Evolutionary conservation across 2,888 invertebrate species (phyloP), one percentile per base, ranked within the genome.

Genomic region (Nephrotoma appendiculata): DNA sequence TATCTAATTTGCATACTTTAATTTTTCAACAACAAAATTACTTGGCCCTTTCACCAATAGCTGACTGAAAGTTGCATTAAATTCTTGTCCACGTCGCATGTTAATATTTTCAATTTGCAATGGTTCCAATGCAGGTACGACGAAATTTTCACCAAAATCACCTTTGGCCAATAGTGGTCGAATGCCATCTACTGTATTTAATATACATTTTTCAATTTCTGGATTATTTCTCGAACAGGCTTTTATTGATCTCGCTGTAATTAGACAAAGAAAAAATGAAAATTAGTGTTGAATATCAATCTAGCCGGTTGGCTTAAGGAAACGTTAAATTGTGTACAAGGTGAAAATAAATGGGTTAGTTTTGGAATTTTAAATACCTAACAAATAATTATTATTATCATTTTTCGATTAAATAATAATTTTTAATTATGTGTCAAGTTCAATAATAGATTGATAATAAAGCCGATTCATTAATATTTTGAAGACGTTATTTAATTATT

Each of bases 201-300:
- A 89, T 9, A 92, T 91, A 87, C 92, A 92, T 31, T 89, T 89
- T 45, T 91, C 90, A 86, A 91, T 87, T 87, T 91, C 89, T 2
- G 91, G 91, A 88, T 91, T 90, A 88, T 90, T 89, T 15, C 92
- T 90, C n/a, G 89, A 89, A 87, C 92, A 92, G 42, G 91, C 90
- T 42, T 88, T 89, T 86, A 92, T 91, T 44, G 90, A 89, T 43
- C 90, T 89, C 31, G 91, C 91, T 91, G 86, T 4, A 88, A 88
- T 83, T 41, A 87, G 87, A 86, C 84, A 86, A 85, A 87, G 85
- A 57, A 83, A 11, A 45, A 86, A 71, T 71, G 3, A 44, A 44
- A 44, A 9, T 44, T 44, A 1, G 44, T 44, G 31, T 31, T 31
- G 31, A 31, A 31, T 31, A 31, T 31, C 31, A 31, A 31, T 31